These are phyloP conservation scores for Chironex yamaguchii DNA, from an alignment of 30 jellyfish, hydroid and myxozoan genomes.

Conservation along the genomic window DNA sequence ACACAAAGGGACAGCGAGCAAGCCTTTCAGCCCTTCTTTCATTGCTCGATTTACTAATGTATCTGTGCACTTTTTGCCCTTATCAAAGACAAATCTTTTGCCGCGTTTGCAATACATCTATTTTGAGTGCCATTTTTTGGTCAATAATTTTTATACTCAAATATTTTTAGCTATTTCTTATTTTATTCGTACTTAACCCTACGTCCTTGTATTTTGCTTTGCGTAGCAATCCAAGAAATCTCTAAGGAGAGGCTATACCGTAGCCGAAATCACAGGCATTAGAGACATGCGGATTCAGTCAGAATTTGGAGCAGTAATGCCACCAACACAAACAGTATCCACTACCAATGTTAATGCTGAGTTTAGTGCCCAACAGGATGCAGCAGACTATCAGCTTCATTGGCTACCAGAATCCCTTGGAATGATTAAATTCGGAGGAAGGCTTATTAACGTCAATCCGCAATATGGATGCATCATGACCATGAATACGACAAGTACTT, in stretches of 20 bases:
- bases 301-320: background rate
- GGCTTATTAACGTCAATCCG: conserved; percentile 46
- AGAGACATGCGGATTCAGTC: background rate
- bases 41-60: no score
- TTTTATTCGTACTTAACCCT: no score
- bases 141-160: no score
- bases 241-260: conserved; percentile 67
- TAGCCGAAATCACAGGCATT: conserved; percentile 26
- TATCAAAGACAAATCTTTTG: no score
- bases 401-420: conserved; percentile 22
- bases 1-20: no score
- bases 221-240: conserved; percentile 67
- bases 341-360: background rate
- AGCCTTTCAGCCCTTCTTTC: no score
- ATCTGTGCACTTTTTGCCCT: no score
- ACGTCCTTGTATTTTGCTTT: no score
- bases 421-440: conserved; percentile 42
- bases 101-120: no score
- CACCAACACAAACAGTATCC: background rate
- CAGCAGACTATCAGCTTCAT: background rate
- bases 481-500: background rate
- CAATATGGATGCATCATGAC: conserved; percentile 66
- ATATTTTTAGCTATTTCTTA: no score
- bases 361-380: background rate
- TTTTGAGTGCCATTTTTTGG: no score